phyloP scores from a whole-genome alignment of 1,140 invertebrate species.

The Leptinotarsa lineolata region DNA sequence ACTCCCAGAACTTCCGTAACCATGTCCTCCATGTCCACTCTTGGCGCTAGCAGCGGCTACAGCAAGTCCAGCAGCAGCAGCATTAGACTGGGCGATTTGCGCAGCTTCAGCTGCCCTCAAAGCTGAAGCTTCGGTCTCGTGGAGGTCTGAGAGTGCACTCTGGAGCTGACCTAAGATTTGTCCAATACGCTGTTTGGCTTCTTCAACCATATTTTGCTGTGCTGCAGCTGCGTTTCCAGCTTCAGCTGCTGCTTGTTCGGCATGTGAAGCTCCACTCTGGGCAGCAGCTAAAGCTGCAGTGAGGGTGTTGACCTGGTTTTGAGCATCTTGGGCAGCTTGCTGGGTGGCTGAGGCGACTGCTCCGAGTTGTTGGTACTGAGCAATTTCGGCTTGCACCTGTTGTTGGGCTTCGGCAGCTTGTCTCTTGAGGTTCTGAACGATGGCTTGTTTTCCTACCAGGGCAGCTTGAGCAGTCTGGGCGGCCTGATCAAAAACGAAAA shows the following conservation, averaged over 20 bases:
- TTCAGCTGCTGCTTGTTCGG: slow-evolving; percentile 40
- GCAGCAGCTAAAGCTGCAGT: slow-evolving; percentile 31
- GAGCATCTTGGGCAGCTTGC: slow-evolving; percentile 42
- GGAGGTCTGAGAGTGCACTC: slow-evolving; percentile 36
- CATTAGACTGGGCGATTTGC: slow-evolving; percentile 44
- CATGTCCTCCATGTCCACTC: neutral
- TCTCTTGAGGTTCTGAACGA: slow-evolving; percentile 41
- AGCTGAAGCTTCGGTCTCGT: slow-evolving; percentile 41
- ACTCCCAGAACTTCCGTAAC: slow-evolving; percentile 1
- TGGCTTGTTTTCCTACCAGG: slow-evolving; percentile 45
- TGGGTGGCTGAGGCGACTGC: slow-evolving; percentile 37
- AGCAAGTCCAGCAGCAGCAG: slow-evolving; percentile 44
- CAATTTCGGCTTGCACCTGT: slow-evolving; percentile 41
- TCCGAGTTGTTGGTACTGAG: slow-evolving; percentile 39
- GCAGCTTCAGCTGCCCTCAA: slow-evolving; percentile 41
- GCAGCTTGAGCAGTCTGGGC: slow-evolving; percentile 47
- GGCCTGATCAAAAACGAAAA: slow-evolving; percentile 32
- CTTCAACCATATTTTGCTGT: slow-evolving; percentile 41
- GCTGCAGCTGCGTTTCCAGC: slow-evolving; percentile 40
- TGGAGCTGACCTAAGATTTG: slow-evolving; percentile 37
- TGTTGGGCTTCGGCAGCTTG: slow-evolving; percentile 41
- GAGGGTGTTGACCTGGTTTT: slow-evolving; percentile 32
- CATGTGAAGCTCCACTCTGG: slow-evolving; percentile 35
- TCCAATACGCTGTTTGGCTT: slow-evolving; percentile 40
- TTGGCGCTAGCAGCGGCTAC: slow-evolving; percentile 39